Evolutionary conservation across 2,888 invertebrate genomes (phyloP), one percentile per base, ranked within the genome.

Genomic region (Yponomeuta evonymella): DNA sequence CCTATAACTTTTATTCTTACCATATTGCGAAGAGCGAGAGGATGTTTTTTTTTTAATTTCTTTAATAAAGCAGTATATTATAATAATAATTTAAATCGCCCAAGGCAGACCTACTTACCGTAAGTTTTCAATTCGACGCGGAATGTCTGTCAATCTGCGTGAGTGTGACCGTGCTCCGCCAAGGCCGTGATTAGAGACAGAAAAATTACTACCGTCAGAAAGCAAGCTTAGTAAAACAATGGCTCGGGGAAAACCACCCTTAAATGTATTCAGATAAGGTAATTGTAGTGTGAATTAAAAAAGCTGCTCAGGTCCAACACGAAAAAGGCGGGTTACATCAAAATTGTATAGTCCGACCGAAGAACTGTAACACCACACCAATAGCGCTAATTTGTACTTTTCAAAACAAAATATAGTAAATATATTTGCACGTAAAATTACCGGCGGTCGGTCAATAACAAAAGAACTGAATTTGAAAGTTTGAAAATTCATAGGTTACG

Each of bases 61-160:
- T 51, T 51, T 51, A 51, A 6, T 51, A 9, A 51, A 36, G 5
- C 36, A 5, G 36, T 5, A 4, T 36, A 36, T 36, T 4, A 36
- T 36, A 36, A 36, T 36, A 2, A 36, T 36, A 36, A 4, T 36
- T 4, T 36, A 43, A 12, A 15, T 58, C 12, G 2, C 4, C 15
- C 5, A 12, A 2, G 1, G 12, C 15, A 3, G 8, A 58, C 15
- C 51, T 15, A 23, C 23, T 23, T 23, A 3, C 51, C 4, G 51
- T 58, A 15, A 58, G 15, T 15, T 58, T 15, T 15, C 15, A 4
- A 15, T 51, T 51, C 51, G 51, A 51, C 3, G 51, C 12, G 12
- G 51, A 4, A 51, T 15, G 15, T 51, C 82, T 83, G 85, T 86
- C 86, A 85, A 81, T 84, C 83, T 77, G 11, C 48, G 67, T 67